Percentiles rank a stretch among this genome's conserved stretches.
These are phyloP conservation scores for Drosophila affinis DNA, from an alignment of 2,888 invertebrate genomes.

Conservation along the genomic window DNA sequence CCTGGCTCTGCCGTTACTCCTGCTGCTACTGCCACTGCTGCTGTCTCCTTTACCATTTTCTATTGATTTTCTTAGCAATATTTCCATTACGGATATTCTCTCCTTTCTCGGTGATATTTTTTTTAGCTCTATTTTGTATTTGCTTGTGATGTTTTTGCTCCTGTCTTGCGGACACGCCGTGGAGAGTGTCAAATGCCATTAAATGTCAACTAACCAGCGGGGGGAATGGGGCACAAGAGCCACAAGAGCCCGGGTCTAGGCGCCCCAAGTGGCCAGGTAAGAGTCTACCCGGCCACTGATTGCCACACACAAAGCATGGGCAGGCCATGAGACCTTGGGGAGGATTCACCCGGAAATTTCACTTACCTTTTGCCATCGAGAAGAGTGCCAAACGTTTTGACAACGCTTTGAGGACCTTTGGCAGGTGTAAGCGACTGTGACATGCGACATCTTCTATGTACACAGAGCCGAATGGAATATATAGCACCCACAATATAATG, in stretches of 20 bases:
- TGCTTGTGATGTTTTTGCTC: constrained; percentile 52
- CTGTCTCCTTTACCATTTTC: constrained; percentile 28
- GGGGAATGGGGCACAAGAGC: constrained; percentile 2
- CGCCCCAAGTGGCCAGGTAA: constrained; percentile 59
- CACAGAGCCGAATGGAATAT: constrained; percentile 17
- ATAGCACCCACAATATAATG: neutral
- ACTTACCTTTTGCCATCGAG: constrained; percentile 59
- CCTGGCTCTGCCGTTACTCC: neutral
- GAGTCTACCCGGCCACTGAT: constrained; percentile 58
- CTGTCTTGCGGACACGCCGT: constrained; percentile 53
- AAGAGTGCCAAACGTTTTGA: constrained; percentile 63
- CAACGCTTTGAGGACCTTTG: constrained; percentile 60
- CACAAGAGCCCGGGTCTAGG: constrained; percentile 24
- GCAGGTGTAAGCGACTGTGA: constrained; percentile 60
- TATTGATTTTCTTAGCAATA: constrained; percentile 63
- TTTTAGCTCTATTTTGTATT: constrained; percentile 34
- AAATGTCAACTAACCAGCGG: constrained; percentile 68
- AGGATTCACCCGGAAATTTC: constrained; percentile 57
- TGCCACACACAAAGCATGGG: constrained; percentile 45
- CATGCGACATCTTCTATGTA: constrained; percentile 27
- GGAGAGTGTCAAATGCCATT: constrained; percentile 73
- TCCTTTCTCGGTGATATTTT: constrained; percentile 27
- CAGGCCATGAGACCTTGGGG: neutral
- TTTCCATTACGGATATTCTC: constrained; percentile 44
- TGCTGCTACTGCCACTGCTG: neutral